Evolutionary conservation across 2,888 invertebrate species (phyloP), one percentile per base, ranked within the genome.

Genomic region (Diabrotica balteata): DNA sequence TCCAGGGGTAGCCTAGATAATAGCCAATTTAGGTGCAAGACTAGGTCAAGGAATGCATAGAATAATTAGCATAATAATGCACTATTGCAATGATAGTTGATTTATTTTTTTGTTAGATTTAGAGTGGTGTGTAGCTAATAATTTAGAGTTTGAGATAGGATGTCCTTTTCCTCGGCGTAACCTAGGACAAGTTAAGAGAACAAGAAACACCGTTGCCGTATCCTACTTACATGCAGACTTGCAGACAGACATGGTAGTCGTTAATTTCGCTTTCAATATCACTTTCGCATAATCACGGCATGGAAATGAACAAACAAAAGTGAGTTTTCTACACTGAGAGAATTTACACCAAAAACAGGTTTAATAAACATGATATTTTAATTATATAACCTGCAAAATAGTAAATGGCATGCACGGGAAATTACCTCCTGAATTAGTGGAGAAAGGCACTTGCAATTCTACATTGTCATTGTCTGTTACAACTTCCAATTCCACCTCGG

Each of bases 361-460:
- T 72, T 69, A 71, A 55, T 68, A 63, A 67, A 72, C 66, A 55
- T 61, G 60, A 62, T 52, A 54, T 62, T 66, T 64, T 62, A 50
- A 68, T 66, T 64, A 72, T 73, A 75, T 79, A 80, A 80, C 79
- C 79, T 80, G 77, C 72, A 79, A 77, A 32, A 77, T 76, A 62
- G 54, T 71, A 70, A 68, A 71, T 67, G 71, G 67, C 71, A 74
- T 72, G 73, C 73, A 75, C 61, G 71, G 65, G 72, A 67, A 69
- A 86, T 84, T 88, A 89, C 89, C 89, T 84, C 85, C 87, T 70
- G 86, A 83, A 78, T 87, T 86, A 72, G 88, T 86, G 75, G 88
- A 87, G 84, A 87, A 90, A 76, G 88, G 86, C 83, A 89, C 87
- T 85, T 89, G 88, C 79, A 89, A 79, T 77, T 89, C 89, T 82